These are phyloP conservation scores for Poecilia picta DNA, from an alignment of 2,797 vertebrate genomes.

Conservation along the genomic window DNA sequence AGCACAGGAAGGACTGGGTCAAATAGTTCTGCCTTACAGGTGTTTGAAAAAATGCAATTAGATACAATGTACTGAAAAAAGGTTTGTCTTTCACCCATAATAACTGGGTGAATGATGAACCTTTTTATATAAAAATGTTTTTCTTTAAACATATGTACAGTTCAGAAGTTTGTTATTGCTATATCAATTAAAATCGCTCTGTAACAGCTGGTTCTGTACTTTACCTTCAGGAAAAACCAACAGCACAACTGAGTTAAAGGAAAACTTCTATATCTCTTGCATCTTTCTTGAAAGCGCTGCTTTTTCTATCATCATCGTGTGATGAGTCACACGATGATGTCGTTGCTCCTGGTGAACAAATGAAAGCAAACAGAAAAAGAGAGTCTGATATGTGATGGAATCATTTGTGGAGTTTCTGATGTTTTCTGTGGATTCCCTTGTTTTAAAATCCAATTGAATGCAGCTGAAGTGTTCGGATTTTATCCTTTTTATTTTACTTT, in stretches of 20 bases:
- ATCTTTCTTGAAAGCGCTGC: conserved; percentile 51
- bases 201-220: conserved; percentile 13
- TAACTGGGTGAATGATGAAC: conserved; percentile 37
- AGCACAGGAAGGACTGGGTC: conserved; percentile 12
- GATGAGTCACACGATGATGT: conserved; percentile 52
- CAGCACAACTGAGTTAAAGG: conserved; percentile 63
- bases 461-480: background rate
- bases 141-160: conserved; percentile 41
- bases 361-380: background rate
- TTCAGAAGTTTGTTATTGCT: conserved; percentile 26
- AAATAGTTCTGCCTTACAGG: conserved; percentile 25
- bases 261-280: conserved; percentile 26
- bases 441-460: background rate
- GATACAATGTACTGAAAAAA: conserved; percentile 5
- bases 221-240: conserved; percentile 13
- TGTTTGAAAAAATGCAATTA: conserved; percentile 35
- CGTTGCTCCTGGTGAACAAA: conserved; percentile 42
- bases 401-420: background rate
- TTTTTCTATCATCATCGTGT: conserved; percentile 42
- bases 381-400: background rate
- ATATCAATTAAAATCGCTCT: conserved; percentile 28
- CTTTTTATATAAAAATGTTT: conserved; percentile 22
- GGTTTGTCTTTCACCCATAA: conserved; percentile 23
- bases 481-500: background rate
- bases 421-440: background rate